Conservation (phyloP, 2,888 invertebrate genomes). For the Leptopilina drosophilae region DNA sequence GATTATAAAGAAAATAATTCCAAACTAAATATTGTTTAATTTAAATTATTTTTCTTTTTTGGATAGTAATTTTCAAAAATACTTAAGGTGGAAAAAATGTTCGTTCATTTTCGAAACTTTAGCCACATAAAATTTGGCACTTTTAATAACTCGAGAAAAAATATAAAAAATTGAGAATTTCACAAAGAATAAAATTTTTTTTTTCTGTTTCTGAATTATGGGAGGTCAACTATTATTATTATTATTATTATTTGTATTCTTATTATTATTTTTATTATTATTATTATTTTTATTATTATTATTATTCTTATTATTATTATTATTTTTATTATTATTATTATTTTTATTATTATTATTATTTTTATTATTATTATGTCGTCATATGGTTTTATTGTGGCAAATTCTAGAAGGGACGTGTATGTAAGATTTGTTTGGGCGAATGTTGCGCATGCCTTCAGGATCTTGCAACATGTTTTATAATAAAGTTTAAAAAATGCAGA, state of each 20-base stretch:
- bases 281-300: not conserved
- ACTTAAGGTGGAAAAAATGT: too few relatives aligned
- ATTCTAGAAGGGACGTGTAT: constrained; percentile 43
- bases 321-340: not conserved
- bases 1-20: too few relatives aligned
- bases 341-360: not conserved
- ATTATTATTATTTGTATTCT: not conserved
- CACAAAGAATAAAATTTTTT: too few relatives aligned
- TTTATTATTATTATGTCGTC: not conserved
- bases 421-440: constrained; percentile 46
- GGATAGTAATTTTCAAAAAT: too few relatives aligned
- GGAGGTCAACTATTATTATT: too few relatives aligned
- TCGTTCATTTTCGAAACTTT: too few relatives aligned
- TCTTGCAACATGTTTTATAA: constrained; percentile 55
- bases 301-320: not conserved
- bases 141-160: too few relatives aligned
- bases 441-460: constrained; percentile 44
- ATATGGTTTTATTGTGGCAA: constrained; percentile 44
- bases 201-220: too few relatives aligned
- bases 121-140: too few relatives aligned
- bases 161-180: too few relatives aligned
- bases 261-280: not conserved
- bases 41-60: too few relatives aligned
- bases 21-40: too few relatives aligned
- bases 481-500: constrained; percentile 60